A percentile compares a stretch with the other conserved stretches of the same genome.
phyloP scores from a whole-genome alignment of 2,888 invertebrate species.

The Xanthorhoe spadicearia region DNA sequence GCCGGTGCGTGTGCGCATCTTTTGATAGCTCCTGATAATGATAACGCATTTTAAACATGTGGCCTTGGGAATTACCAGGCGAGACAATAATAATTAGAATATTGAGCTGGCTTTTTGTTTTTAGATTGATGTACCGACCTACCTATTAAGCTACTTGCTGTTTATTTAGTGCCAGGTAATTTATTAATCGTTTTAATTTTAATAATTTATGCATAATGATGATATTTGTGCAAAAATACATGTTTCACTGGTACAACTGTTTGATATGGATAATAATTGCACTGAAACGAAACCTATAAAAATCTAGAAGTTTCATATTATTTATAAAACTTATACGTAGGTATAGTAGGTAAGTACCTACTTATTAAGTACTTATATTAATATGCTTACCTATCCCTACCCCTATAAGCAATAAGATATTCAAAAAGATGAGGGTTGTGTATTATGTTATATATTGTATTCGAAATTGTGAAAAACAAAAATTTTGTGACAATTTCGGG shows the following conservation, averaged over 20 bases:
- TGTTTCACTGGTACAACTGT: not conserved
- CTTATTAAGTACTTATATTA: too few relatives aligned
- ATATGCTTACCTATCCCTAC: too few relatives aligned
- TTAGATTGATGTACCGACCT: not conserved
- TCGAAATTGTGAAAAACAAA: too few relatives aligned
- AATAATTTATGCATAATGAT: not conserved
- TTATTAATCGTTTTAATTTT: not conserved
- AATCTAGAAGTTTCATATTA: too few relatives aligned
- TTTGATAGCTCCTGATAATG: slow-evolving; percentile 50
- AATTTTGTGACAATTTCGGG: too few relatives aligned
- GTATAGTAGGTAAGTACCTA: too few relatives aligned
- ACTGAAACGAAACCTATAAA: too few relatives aligned
- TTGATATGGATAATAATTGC: too few relatives aligned
- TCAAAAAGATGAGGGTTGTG: too few relatives aligned
- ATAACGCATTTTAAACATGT: slow-evolving; percentile 45
- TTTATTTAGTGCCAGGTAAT: not conserved
- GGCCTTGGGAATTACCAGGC: not conserved
- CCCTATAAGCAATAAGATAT: too few relatives aligned
- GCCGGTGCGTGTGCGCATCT: slow-evolving; percentile 56
- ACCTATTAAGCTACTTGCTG: not conserved
- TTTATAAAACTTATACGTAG: too few relatives aligned
- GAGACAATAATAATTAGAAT: slow-evolving; percentile 1
- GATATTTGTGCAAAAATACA: not conserved
- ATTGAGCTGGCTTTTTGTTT: not conserved
- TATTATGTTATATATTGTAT: too few relatives aligned